These are phyloP conservation scores for Thymelicus lineola DNA, from an alignment of 2,888 invertebrate species.

Conservation along the genomic window DNA sequence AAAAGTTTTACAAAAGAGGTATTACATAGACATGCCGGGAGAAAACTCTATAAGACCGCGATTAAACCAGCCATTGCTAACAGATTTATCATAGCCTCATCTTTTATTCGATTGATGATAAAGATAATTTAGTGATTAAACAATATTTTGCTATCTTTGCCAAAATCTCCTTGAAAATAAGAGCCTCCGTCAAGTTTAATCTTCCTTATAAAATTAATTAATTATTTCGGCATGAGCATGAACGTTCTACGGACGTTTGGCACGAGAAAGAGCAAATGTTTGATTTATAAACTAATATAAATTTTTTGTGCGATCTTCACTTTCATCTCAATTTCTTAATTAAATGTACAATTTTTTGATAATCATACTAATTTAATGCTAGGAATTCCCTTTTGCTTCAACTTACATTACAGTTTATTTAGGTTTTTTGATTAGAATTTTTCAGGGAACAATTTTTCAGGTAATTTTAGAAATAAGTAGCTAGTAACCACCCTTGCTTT, in stretches of 20 bases:
- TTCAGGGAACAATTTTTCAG: too few relatives aligned
- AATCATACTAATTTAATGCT: background rate
- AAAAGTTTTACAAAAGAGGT: too few relatives aligned
- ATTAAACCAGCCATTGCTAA: too few relatives aligned
- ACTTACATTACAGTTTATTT: background rate
- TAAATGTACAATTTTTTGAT: background rate
- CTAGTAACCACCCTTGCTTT: too few relatives aligned
- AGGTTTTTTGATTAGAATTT: background rate
- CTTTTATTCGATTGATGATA: too few relatives aligned
- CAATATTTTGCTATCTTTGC: background rate
- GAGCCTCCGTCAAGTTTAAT: background rate
- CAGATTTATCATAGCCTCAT: too few relatives aligned
- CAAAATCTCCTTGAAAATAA: background rate
- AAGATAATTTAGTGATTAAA: too few relatives aligned
- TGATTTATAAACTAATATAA: background rate
- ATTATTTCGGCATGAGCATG: background rate
- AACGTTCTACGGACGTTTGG: background rate
- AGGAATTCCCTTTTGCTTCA: background rate
- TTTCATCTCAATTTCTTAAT: background rate
- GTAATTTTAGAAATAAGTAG: too few relatives aligned
- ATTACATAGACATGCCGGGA: too few relatives aligned
- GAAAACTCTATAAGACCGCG: too few relatives aligned
- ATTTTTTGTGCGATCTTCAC: background rate
- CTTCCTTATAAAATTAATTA: slow-evolving; percentile 4
- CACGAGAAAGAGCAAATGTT: slow-evolving; percentile 2